These are phyloP conservation scores for Pipistrellus pipistrellus DNA, from an alignment of 2,797 vertebrate species.

Conservation along the genomic window DNA sequence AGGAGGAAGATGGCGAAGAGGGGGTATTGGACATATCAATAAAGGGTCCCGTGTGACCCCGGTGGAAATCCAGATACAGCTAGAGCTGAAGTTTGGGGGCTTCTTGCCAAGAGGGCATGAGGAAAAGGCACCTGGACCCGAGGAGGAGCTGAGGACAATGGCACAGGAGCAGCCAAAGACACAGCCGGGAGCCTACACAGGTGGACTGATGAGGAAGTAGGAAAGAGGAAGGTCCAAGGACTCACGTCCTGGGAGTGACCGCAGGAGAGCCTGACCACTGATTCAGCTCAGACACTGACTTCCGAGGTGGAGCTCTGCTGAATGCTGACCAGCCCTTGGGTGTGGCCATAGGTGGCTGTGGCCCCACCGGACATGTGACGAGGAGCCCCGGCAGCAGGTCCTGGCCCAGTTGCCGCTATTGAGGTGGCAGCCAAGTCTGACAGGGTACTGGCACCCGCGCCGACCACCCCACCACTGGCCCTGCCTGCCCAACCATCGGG, in stretches of 20 bases:
- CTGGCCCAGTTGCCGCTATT: background rate
- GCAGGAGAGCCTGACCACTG: background rate
- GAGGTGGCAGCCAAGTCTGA: background rate
- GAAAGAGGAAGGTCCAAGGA: background rate
- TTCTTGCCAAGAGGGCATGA: background rate
- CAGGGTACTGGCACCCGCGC: background rate
- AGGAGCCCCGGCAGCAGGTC: slow-evolving; percentile 74
- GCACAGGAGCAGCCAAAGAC: background rate
- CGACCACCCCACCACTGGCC: too few relatives aligned
- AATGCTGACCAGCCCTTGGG: fast-evolving
- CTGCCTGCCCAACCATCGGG: background rate
- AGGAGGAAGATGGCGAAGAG: background rate
- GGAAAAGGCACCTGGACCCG: background rate
- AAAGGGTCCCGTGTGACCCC: background rate
- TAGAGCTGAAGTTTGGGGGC: background rate
- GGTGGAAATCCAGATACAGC: background rate
- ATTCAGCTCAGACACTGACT: background rate
- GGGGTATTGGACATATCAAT: fast-evolving
- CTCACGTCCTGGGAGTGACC: background rate
- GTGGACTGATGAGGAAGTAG: background rate
- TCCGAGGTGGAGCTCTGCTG: background rate
- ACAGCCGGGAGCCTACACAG: background rate
- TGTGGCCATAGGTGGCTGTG: background rate
- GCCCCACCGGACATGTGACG: background rate
- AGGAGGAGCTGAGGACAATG: background rate